Base-by-base conservation (phyloP, 2,888 invertebrate species). In the Pterostichus niger region DNA sequence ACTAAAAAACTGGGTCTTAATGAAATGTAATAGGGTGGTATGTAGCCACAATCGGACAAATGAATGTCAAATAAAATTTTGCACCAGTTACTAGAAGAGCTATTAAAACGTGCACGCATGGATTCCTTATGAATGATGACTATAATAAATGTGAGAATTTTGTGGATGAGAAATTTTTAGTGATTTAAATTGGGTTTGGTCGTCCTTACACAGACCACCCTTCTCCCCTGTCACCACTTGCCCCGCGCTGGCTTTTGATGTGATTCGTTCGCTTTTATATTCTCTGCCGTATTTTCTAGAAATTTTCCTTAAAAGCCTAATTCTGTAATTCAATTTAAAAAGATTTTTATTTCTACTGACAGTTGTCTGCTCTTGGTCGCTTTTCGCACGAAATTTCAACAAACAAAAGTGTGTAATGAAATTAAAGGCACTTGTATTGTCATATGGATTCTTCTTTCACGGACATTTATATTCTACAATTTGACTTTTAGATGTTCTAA, bases 271-370 rank as follows among this genome's bases (percentile, higher is more conserved):
- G 13, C 61, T 68, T 79, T 79, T 35, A 79, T 54, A 79, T 64
- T 79, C 76, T 54, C 56, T 40, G 56, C 13, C 76, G 56, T 56
- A 77, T 56, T 59, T 59, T 56, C 61, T 46, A 59, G 78, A 44
- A 44, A 78, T 59, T 59, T 78, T 78, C 78, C 46, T 59, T 78
- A 68, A 68, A 64, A 79, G 79, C 64, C 49, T 68, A 49, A 64
- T 68, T 64, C 79, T 52, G 49, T 79, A 79, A 68, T 79, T 68
- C 17, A 52, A 79, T 79, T 68, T 68, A n/a, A 68, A 76, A 79
- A 54, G 79, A 64, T 79, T 79, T 68, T 79, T 68, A 79, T 79
- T 68, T 13, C 13, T 49, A 35, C 49, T 46, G 79, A 64, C 79
- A 79, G 64, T 64, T 79, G 31, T 64, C 68, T 35, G 64, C 35